Evolutionary conservation across 1,140 invertebrate genomes (phyloP).

Genomic region (Bombus confusus): DNA sequence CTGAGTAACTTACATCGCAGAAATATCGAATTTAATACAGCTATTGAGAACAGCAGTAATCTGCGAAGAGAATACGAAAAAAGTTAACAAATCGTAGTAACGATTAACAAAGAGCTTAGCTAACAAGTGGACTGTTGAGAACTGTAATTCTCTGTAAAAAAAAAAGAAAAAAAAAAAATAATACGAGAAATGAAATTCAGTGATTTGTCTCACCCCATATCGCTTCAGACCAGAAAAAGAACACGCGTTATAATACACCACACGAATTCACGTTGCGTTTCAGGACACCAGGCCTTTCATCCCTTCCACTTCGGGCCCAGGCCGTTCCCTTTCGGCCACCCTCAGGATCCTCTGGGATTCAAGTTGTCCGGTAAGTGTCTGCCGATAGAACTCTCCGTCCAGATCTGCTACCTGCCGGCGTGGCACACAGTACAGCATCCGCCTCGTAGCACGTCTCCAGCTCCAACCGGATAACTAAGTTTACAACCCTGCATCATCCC

Average conservation of each 20-base stretch:
- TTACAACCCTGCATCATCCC: slow-evolving; percentile 63
- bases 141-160: background rate
- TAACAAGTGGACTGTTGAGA: background rate
- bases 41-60: background rate
- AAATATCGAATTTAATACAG: background rate
- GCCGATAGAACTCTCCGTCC: slow-evolving; percentile 27
- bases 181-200: background rate
- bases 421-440: background rate
- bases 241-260: background rate
- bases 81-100: too few relatives aligned
- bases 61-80: too few relatives aligned
- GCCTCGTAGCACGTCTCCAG: slow-evolving; percentile 46
- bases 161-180: too few relatives aligned
- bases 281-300: slow-evolving; percentile 91
- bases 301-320: slow-evolving; percentile 92
- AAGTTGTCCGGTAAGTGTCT: slow-evolving; percentile 90
- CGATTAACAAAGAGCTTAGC: too few relatives aligned
- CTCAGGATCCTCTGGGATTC: slow-evolving; percentile 90
- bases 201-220: background rate
- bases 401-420: background rate
- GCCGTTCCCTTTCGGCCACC: slow-evolving; percentile 90
- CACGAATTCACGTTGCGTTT: slow-evolving; percentile 72
- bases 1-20: too few relatives aligned
- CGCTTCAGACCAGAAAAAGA: background rate
- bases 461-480: slow-evolving; percentile 78